phyloP scores from a whole-genome alignment of 2,113 vertebrate species.

The Diadophis punctatus region DNA sequence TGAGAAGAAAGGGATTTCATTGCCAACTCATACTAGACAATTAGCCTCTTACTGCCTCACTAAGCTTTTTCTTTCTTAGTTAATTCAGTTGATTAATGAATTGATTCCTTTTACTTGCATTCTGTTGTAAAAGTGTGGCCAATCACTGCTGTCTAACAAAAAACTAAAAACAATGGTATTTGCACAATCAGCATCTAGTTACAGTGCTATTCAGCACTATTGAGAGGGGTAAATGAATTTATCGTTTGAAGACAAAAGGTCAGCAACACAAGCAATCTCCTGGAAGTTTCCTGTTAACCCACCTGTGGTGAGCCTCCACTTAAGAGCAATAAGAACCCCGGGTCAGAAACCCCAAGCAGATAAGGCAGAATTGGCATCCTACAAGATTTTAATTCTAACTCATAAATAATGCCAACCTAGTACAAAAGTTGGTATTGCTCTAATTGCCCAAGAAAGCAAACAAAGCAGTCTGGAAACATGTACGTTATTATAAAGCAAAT shows the following conservation, averaged over 20 bases:
- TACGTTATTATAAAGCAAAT: background rate
- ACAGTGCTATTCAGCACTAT: fast-evolving
- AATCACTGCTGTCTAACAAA: fast-evolving
- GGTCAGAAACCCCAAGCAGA: background rate
- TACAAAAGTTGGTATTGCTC: background rate
- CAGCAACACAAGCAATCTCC: background rate
- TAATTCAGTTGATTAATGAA: background rate
- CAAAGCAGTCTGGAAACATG: background rate
- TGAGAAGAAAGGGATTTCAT: background rate
- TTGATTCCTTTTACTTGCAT: background rate
- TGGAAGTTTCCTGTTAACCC: background rate
- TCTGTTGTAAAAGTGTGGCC: background rate
- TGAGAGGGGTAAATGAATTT: background rate
- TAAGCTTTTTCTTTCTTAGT: background rate
- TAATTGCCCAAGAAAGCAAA: background rate
- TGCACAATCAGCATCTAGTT: background rate
- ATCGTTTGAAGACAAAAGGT: background rate
- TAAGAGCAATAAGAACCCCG: background rate
- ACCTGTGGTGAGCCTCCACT: background rate
- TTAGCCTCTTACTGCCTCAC: background rate
- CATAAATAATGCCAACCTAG: background rate
- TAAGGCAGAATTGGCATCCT: background rate
- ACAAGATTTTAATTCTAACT: background rate
- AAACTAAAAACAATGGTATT: background rate
- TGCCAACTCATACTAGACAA: fast-evolving